Percentiles rank a stretch among this genome's conserved stretches.
These are phyloP conservation scores for Erpobdella octoculata DNA, from an alignment of 2,888 invertebrate species.

Conservation along the genomic window DNA sequence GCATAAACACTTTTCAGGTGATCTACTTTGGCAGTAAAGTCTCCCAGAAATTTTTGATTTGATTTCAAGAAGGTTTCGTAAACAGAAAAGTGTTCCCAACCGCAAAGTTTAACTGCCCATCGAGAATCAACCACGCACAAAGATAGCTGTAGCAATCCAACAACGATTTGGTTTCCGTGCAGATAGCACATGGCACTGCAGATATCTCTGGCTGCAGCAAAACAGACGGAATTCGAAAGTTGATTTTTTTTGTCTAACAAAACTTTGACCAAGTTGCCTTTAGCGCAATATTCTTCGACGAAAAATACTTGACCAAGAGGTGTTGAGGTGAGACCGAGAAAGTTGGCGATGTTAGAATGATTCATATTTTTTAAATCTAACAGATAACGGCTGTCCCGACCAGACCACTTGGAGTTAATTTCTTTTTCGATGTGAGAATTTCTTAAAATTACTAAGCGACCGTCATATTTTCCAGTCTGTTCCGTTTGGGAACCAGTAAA, in stretches of 20 bases:
- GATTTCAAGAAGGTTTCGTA: constrained; percentile 17
- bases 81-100: constrained; percentile 43
- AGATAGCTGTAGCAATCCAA: not conserved
- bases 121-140: constrained; percentile 31
- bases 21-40: not conserved
- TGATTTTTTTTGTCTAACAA: not conserved
- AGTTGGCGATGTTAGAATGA: constrained; percentile 14
- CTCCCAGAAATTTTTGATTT: not conserved
- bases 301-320: not conserved
- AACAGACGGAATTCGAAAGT: not conserved
- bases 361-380: not conserved
- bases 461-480: not conserved
- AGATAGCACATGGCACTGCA: constrained; percentile 18
- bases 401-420: not conserved
- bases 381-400: not conserved
- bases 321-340: constrained; percentile 7
- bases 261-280: not conserved
- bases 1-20: not conserved
- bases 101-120: constrained; percentile 47
- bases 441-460: not conserved
- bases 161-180: not conserved
- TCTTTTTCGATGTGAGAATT: not conserved
- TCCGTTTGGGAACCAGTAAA: not conserved
- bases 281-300: constrained; percentile 17
- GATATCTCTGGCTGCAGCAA: constrained; percentile 12